phyloP scores from a whole-genome alignment of 2,797 vertebrate species.

The Trichosurus vulpecula region DNA sequence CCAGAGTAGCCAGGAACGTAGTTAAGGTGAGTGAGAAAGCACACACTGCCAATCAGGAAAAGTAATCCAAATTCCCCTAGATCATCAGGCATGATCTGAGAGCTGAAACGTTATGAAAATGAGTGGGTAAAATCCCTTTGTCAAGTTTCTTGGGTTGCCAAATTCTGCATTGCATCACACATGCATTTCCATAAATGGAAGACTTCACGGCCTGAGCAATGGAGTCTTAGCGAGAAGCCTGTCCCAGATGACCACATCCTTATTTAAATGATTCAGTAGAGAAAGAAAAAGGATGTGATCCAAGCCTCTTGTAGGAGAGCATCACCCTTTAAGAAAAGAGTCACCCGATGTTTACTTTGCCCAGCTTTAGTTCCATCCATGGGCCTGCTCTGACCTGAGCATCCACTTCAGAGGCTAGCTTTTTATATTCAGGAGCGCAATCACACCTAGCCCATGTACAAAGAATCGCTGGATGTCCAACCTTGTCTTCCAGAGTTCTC shows the following conservation, averaged over 20 bases:
- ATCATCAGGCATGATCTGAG: background rate
- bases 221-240: background rate
- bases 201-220: background rate
- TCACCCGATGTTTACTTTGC: background rate
- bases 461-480: background rate
- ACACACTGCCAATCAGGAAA: background rate
- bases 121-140: background rate
- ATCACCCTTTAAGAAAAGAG: background rate
- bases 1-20: background rate
- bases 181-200: background rate
- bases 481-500: background rate
- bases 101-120: background rate
- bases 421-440: background rate
- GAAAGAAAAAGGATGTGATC: background rate
- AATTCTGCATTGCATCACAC: background rate
- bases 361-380: background rate
- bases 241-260: background rate
- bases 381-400: background rate
- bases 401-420: rapidly evolving
- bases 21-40: background rate
- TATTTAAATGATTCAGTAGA: background rate
- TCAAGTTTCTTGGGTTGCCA: background rate
- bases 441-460: background rate
- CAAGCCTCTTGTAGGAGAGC: background rate
- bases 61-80: background rate